Conservation (phyloP, 1,140 invertebrate species). For the Hylyphantes graminicola region DNA sequence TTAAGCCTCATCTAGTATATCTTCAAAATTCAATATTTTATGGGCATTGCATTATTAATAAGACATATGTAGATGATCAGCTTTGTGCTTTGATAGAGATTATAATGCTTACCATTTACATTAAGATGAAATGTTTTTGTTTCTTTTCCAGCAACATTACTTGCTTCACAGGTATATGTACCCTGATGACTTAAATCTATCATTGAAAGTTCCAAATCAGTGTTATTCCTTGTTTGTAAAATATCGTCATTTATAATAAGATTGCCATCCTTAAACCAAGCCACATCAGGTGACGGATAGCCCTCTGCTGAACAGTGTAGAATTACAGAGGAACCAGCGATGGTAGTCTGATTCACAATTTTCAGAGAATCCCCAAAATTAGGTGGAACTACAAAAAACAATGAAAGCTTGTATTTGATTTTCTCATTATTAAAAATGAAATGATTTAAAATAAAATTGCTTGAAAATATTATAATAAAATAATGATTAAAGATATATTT, state of each 20-base stretch:
- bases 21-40: too few relatives aligned
- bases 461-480: neutral
- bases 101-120: slow-evolving; percentile 42
- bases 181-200: slow-evolving; percentile 50
- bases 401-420: neutral
- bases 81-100: neutral
- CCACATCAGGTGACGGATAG: slow-evolving; percentile 69
- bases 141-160: slow-evolving; percentile 56
- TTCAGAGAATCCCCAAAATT: slow-evolving; percentile 54
- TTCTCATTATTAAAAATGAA: neutral
- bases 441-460: neutral
- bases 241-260: slow-evolving; percentile 20
- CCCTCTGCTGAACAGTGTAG: slow-evolving; percentile 70
- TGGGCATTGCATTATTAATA: too few relatives aligned
- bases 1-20: too few relatives aligned
- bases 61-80: too few relatives aligned
- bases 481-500: neutral
- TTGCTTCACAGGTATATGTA: slow-evolving; percentile 57
- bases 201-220: slow-evolving; percentile 15
- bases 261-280: slow-evolving; percentile 65
- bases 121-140: slow-evolving; percentile 27
- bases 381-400: slow-evolving; percentile 63
- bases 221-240: neutral
- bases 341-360: slow-evolving; percentile 65
- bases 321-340: slow-evolving; percentile 67